Evolutionary conservation across 2,888 invertebrate genomes (phyloP), one percentile per base, ranked within the genome.

Genomic region (Argyresthia albistria): DNA sequence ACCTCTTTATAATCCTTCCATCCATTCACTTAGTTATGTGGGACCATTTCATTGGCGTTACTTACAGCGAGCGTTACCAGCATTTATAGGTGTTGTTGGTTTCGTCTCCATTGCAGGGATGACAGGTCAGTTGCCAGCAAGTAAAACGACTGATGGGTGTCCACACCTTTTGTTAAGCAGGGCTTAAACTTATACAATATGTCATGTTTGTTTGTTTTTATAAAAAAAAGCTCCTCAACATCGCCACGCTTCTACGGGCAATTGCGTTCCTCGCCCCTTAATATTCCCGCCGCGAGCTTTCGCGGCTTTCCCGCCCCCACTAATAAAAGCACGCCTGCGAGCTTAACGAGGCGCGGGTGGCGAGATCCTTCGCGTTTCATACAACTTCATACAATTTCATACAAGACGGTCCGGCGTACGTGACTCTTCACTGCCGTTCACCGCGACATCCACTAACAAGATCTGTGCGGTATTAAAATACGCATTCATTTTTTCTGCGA

Each of bases 311-410:
- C 81, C 79, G 35, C 51, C 43, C 52, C 12, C 69, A 64, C 72
- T 84, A 83, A 84, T 84, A 86, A 84, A 86, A 84, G 83, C 86
- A 86, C 84, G 86, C 83, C 80, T 74, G 74, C 65, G 70, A 80
- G 84, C 81, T 83, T 84, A 86, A 86, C 84, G 81, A 86, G 78
- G 76, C 72, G 8, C 69, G 76, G 70, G 78, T 80, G 80, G 83
- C 81, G 84, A 51, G 45, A 43, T 77, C 75, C 81, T 81, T 77
- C 82, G 81, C 82, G 15, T 45, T 15, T 45, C 45, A 82, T 35
- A 47, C 45, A n/a, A 25, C 14, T 15, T 45, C 45, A 82, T 35
- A 47, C 45, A n/a, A 25, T 25, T 25, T 25, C 25, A 25, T 25
- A 25, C 25, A 25, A 25, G 25, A 25, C 25, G 25, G 25, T 25